Base-by-base conservation (phyloP, 2,797 vertebrate genomes). In the Centroberyx gerrardi region DNA sequence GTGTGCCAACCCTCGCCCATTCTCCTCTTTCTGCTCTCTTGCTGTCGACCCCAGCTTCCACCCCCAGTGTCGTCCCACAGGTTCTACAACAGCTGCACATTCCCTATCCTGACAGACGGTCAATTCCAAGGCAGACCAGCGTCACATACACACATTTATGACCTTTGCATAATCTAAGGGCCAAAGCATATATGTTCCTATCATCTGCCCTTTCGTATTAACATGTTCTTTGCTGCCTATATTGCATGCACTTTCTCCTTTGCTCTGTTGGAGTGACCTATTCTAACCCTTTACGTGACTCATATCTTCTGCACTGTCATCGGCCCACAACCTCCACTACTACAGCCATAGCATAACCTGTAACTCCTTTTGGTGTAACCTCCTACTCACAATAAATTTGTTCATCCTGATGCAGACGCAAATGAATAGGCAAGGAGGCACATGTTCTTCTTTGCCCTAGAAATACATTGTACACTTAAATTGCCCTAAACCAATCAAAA, bases 191-290 rank as follows among this genome's bases (percentile, higher is more conserved):
- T 28, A 53, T 27, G 13, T 72, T 65, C 55, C 15, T 63, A 10
- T 68, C 8, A 48, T 46, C n/a, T 72, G 6, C 78, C 76, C 8
- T 13, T 81, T 62, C 68, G 4, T 71, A 38, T 42, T 27, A 58
- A 7, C 8, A 9, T 58, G 1, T 33, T n/a, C 0, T 54, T 76
- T 48, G 1, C 55, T 33, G 42, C 61, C 38, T 72, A 44, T 77
- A 62, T 42, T 76, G 76, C 75, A 85, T 81, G 80, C 48, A 62
- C 22, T 44, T 72, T 29, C 44, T 17, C n/a, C 3, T 74, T 64
- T 69, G 44, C 58, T 0, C 38, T 69, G 31, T 38, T 13, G 3
- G 31, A 33, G 29, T 36, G 14, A 36, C 6, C 8, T 36, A 36
- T 36, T 36, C 33, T 36, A 36, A 36, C 33, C 33, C 8, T 36